Evolutionary conservation across 2,888 invertebrate genomes (phyloP), one percentile per base, ranked within the genome.

Genomic region (Apamea monoglypha): DNA sequence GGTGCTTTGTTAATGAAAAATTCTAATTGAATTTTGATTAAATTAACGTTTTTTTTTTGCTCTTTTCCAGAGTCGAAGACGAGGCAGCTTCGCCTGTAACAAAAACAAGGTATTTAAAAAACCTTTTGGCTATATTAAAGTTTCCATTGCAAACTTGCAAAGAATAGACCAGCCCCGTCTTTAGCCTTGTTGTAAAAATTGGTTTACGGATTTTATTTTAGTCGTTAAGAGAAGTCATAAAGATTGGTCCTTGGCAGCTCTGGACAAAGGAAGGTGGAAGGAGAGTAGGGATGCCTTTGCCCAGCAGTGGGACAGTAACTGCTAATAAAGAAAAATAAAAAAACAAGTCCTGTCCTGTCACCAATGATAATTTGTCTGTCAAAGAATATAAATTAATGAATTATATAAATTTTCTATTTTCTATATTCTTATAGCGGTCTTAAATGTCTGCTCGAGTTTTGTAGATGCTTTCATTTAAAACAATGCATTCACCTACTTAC

Each of bases 31-130:
- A 76, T 86, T 85, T 78, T 84, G 25, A 78, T 86, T 61, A 69
- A 84, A 81, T 76, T 85, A 77, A 86, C 74, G n/a, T 64, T n/a
- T 71, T 80, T 82, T 88, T 87, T 89, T 88, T 88, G 83, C 72
- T 91, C 92, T 92, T 89, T 92, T 89, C 61, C 96, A 97, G 96
- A 93, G 95, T 95, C 81, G 96, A 96, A 87, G 96, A 96, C 88
- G 96, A 95, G 78, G 94, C 94, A 74, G 91, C 95, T 76, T 96
- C 96, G 76, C 96, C 96, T 73, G 94, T 95, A 76, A 94, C 92
- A 78, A 96, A 96, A 92, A 92, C 94, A 91, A 96, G 95, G 96
- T 96, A 84, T 94, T 93, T 80, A 56, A 21, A 32, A 50, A 56
- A 56, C 70, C 71, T 81, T 73, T 56, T 74, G 29, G 7, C 56